phyloP scores from a whole-genome alignment of 2,797 vertebrate genomes.

The Myotis pilosus region DNA sequence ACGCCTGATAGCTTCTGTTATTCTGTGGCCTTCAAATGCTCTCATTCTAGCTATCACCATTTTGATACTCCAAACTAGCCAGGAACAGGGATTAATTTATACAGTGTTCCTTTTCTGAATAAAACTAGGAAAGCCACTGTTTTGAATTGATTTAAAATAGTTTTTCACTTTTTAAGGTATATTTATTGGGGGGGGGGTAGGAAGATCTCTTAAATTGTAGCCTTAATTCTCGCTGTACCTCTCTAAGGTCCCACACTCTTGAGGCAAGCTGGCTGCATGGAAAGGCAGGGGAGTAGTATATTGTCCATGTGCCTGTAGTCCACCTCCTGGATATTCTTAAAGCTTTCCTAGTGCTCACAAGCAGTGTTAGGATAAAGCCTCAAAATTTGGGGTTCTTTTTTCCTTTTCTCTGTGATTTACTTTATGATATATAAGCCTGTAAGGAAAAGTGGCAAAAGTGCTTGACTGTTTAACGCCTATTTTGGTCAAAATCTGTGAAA shows the following conservation, averaged over 20 bases:
- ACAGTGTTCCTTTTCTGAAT: constrained; percentile 51
- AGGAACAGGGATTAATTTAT: constrained; percentile 62
- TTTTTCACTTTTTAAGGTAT: not conserved
- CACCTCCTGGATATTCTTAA: not conserved
- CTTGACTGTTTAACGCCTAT: constrained; percentile 73
- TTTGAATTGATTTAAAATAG: not conserved
- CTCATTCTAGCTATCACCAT: not conserved
- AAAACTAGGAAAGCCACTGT: constrained; percentile 55
- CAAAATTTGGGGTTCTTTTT: not conserved
- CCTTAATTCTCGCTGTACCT: constrained; percentile 8
- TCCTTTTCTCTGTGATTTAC: constrained; percentile 43
- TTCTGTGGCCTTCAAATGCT: not conserved
- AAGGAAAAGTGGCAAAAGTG: constrained; percentile 71
- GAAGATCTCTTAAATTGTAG: not conserved
- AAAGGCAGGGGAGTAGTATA: not conserved
- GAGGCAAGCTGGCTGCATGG: not conserved
- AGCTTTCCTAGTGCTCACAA: not conserved
- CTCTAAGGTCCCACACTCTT: not conserved
- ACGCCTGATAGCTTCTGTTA: constrained; percentile 11
- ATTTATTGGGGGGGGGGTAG: not conserved
- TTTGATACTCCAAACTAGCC: not conserved
- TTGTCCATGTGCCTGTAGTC: not conserved
- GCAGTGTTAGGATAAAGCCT: not conserved
- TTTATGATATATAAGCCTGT: constrained; percentile 67
- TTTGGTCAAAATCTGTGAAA: constrained; percentile 64